Conservation (phyloP, 2,888 invertebrate species). For the Heliconius erato region DNA sequence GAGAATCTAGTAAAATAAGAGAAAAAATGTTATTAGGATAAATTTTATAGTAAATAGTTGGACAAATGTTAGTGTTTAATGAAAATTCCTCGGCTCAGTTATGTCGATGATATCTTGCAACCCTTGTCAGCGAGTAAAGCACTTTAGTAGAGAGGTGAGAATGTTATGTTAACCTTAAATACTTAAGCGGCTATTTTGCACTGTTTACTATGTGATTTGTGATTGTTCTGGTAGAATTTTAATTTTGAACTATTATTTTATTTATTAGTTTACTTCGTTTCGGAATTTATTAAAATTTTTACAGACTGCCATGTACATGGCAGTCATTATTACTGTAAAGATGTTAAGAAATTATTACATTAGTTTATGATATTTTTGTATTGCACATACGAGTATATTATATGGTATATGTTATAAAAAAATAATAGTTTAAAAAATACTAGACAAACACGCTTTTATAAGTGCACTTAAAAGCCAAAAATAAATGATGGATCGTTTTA, state of each 20-base stretch:
- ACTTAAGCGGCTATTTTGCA: background rate
- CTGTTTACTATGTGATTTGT: slow-evolving; percentile 3
- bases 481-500: no score
- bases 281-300: no score
- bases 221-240: slow-evolving; percentile 3
- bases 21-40: slow-evolving; percentile 51
- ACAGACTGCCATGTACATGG: no score
- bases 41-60: slow-evolving; percentile 34
- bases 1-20: slow-evolving; percentile 25
- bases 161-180: slow-evolving; percentile 29
- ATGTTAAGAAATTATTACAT: no score
- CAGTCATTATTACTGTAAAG: no score
- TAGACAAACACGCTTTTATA: no score
- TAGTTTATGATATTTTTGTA: no score
- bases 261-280: background rate
- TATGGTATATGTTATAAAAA: no score
- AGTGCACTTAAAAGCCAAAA: no score
- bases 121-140: slow-evolving; percentile 48
- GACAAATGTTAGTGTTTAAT: slow-evolving; percentile 52
- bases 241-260: background rate
- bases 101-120: slow-evolving; percentile 47
- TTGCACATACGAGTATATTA: no score
- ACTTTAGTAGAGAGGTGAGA: slow-evolving; percentile 34
- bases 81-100: slow-evolving; percentile 54
- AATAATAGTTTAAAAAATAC: no score